These are phyloP conservation scores for Lates japonicus DNA, from an alignment of 2,797 vertebrate genomes.

Conservation along the genomic window DNA sequence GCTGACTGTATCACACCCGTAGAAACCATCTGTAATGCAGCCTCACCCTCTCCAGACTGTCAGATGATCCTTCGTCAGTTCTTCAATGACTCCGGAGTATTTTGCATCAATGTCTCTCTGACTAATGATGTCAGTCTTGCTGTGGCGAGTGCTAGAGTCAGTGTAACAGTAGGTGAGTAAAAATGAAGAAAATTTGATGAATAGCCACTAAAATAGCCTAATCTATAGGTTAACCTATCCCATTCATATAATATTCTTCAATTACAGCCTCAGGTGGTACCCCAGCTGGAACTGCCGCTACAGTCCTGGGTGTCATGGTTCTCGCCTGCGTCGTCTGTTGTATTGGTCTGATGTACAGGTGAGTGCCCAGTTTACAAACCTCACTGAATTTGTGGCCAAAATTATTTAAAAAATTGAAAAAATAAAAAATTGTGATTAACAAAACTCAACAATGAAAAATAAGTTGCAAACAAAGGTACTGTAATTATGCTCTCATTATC, in stretches of 20 bases:
- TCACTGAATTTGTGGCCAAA: not conserved
- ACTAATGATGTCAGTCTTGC: slow-evolving; percentile 93
- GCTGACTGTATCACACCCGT: slow-evolving; percentile 89
- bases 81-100: slow-evolving; percentile 92
- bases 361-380: slow-evolving; percentile 31
- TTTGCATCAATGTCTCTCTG: slow-evolving; percentile 95
- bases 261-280: slow-evolving; percentile 78
- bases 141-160: slow-evolving; percentile 89
- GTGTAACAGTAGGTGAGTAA: slow-evolving; percentile 86
- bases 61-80: slow-evolving; percentile 92
- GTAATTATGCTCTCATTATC: not conserved
- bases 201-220: not conserved
- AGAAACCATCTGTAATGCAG: slow-evolving; percentile 86
- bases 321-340: slow-evolving; percentile 83
- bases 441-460: not conserved
- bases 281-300: slow-evolving; percentile 79
- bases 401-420: not conserved
- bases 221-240: not conserved
- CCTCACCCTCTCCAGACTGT: slow-evolving; percentile 89
- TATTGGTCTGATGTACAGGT: slow-evolving; percentile 90
- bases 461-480: not conserved
- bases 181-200: not conserved
- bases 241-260: slow-evolving; percentile 33
- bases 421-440: not conserved
- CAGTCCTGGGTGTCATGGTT: slow-evolving; percentile 85